These are phyloP conservation scores for Tricholaema leucomelas DNA, from an alignment of 2,113 vertebrate species.

Conservation along the genomic window DNA sequence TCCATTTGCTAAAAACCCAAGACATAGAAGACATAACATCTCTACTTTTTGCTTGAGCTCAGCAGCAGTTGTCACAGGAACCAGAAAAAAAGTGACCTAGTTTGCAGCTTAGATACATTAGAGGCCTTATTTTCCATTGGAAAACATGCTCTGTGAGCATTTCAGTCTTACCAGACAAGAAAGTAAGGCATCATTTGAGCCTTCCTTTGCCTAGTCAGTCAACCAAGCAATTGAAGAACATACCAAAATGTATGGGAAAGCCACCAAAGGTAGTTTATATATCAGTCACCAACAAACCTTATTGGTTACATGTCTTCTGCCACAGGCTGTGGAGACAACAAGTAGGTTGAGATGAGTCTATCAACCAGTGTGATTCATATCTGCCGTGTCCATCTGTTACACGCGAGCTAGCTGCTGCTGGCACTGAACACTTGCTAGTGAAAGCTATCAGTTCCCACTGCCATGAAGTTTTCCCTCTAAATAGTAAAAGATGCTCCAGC, in stretches of 20 bases:
- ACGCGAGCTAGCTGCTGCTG: background rate
- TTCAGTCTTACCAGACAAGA: background rate
- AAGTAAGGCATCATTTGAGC: background rate
- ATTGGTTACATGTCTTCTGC: background rate
- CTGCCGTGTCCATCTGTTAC: background rate
- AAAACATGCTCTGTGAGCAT: background rate
- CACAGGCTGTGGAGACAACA: background rate
- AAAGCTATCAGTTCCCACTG: background rate
- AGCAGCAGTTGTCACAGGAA: background rate
- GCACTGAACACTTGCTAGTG: background rate
- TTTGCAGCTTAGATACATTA: background rate
- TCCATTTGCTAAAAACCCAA: background rate
- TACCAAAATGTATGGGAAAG: background rate
- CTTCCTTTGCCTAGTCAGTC: background rate
- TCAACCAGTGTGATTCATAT: constrained; percentile 11
- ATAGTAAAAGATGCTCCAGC: no score
- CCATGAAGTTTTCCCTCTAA: background rate
- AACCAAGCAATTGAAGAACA: background rate
- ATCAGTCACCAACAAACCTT: background rate
- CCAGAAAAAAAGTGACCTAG: background rate
- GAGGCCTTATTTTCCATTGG: background rate
- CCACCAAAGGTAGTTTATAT: background rate
- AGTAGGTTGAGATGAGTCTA: background rate
- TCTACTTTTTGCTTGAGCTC: background rate
- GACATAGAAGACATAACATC: background rate